Conservation (phyloP, 2,113 vertebrate species). For the Xenopus tropicalis region DNA sequence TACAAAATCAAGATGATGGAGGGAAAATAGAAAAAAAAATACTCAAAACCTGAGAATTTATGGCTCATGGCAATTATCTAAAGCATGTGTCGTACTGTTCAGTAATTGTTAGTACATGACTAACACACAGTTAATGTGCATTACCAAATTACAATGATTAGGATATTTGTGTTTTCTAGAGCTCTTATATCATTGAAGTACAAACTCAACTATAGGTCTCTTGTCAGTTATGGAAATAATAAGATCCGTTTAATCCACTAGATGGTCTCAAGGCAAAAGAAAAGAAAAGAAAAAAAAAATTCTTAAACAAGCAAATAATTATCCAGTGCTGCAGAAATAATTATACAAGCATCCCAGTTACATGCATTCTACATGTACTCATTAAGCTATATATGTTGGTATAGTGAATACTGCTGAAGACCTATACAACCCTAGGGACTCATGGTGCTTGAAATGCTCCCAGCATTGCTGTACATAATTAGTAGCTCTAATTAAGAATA, state of each 20-base stretch:
- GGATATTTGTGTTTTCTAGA: constrained; percentile 3
- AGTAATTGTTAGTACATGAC: background rate
- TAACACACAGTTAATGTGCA: background rate
- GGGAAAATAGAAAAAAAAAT: constrained; percentile 1
- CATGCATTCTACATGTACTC: too few relatives aligned
- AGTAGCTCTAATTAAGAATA: too few relatives aligned
- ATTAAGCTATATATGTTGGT: too few relatives aligned
- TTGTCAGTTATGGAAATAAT: background rate
- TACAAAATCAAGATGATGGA: background rate
- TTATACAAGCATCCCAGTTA: too few relatives aligned
- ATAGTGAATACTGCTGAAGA: too few relatives aligned
- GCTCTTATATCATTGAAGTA: background rate
- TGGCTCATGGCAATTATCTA: background rate
- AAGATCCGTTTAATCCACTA: background rate
- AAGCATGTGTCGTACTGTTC: background rate
- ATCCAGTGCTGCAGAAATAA: too few relatives aligned
- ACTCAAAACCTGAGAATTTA: background rate
- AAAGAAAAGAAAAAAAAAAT: too few relatives aligned
- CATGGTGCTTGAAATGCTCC: too few relatives aligned
- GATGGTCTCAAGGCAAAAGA: too few relatives aligned
- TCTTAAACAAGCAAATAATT: too few relatives aligned
- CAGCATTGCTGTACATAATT: too few relatives aligned
- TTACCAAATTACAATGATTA: constrained; percentile 2
- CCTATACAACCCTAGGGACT: too few relatives aligned
- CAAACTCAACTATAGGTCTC: background rate